Evolutionary conservation across 2,797 vertebrate genomes (phyloP), one percentile per base, ranked within the genome.

Genomic region (Gymnothorax javanicus): DNA sequence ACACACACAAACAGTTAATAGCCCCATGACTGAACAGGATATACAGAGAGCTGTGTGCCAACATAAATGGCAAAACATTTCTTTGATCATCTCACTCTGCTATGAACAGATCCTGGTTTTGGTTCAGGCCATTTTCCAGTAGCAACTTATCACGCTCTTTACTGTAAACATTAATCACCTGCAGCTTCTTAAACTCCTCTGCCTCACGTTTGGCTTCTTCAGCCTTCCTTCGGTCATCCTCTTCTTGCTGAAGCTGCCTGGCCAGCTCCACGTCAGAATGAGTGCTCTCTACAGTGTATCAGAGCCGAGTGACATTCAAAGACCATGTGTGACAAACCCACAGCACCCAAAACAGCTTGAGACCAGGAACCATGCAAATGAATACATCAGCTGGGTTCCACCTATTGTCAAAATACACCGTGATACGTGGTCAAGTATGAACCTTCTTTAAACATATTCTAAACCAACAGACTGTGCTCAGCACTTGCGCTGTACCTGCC

Each of bases 181-280:
- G 96, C 11, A 97, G 90, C 86, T 96, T 96, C 90, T 93, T 93
- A 91, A 97, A 97, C 88, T 96, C 96, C 88, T 95, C 93, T 43
- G 87, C 93, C 90, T 97, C 97, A 91, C 85, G 90, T 85, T 88
- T 93, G 84, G 93, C 91, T 86, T 95, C 94, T 82, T 93, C 92
- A 69, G 90, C 90, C 88, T 88, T 95, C 87, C 93, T 94, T 69
- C 71, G 71, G 79, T 88, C 87, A 57, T 96, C 93, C 89, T 97
- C 96, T 91, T 97, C 95, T 77, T 89, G 91, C 27, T 97, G 97
- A 84, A 97, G 94, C 52, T 62, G 93, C 4, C 93, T 94, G 90
- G 97, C 97, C 88, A 97, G 89, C 86, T 52, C 88, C 62, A 89
- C 77, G 84, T 93, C 92, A 84, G 75, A 91, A 17, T 33, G 73